phyloP scores from a whole-genome alignment of 64 coral and sea anemone species.

The Hydrozoanthus tunicans region DNA sequence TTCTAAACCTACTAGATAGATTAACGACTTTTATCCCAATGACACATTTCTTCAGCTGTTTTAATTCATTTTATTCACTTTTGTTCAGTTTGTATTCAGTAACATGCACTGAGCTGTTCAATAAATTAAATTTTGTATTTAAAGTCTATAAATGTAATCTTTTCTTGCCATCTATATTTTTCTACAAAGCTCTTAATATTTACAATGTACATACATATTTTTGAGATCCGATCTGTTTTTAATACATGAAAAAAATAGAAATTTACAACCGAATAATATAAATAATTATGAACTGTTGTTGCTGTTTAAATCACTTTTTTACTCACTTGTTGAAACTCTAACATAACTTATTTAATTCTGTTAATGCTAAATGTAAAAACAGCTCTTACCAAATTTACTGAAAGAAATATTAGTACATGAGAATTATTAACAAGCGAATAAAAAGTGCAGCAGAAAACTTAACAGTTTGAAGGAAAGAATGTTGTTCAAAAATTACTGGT shows the following conservation, averaged over 20 bases:
- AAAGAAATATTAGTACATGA: too few relatives aligned
- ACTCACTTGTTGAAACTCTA: too few relatives aligned
- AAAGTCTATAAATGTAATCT: slow-evolving; percentile 2
- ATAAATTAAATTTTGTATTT: slow-evolving; percentile 44
- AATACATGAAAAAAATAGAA: not conserved
- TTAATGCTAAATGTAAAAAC: too few relatives aligned
- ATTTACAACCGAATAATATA: not conserved
- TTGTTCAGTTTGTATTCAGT: slow-evolving; percentile 3
- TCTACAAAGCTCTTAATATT: slow-evolving; percentile 18
- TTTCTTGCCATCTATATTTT: not conserved
- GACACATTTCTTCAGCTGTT: not conserved
- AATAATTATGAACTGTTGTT: not conserved
- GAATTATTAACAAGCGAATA: too few relatives aligned
- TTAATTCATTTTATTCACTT: not conserved
- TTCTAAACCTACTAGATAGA: too few relatives aligned
- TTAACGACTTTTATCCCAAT: too few relatives aligned
- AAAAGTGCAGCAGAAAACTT: too few relatives aligned
- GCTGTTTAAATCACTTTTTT: too few relatives aligned
- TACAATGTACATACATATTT: not conserved
- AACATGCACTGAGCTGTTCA: not conserved
- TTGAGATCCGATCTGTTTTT: not conserved
- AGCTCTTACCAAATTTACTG: too few relatives aligned
- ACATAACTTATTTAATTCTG: too few relatives aligned
- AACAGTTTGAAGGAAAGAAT: too few relatives aligned
- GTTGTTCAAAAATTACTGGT: too few relatives aligned